Conservation (phyloP, 2,113 vertebrate species). For the Scatophagus argus region DNA sequence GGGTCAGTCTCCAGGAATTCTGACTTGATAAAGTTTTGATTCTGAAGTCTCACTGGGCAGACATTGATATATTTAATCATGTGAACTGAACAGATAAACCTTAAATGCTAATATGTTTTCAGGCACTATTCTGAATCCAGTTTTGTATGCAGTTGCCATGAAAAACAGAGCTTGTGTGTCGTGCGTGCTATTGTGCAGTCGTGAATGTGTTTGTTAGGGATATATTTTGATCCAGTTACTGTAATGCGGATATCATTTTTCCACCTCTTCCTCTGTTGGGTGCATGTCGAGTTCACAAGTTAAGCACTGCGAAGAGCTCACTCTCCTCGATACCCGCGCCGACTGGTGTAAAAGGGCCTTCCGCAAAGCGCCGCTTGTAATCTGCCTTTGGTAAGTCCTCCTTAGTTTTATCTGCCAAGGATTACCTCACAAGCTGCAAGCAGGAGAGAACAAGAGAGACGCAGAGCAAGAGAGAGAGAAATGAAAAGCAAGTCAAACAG, state of each 20-base stretch:
- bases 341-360: constrained; percentile 81
- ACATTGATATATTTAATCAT: constrained; percentile 7
- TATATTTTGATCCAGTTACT: constrained; percentile 76
- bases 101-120: not conserved
- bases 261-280: constrained; percentile 74
- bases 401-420: constrained; percentile 86
- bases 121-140: not conserved
- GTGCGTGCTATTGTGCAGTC: constrained; percentile 28
- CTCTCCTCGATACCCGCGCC: constrained; percentile 78
- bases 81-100: not conserved
- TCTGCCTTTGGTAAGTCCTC: constrained; percentile 86
- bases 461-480: constrained; percentile 68
- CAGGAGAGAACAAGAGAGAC: constrained; percentile 69
- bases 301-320: constrained; percentile 82
- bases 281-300: constrained; percentile 81
- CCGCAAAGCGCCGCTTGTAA: constrained; percentile 84
- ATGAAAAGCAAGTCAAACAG: constrained; percentile 76
- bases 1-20: not conserved
- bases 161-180: constrained; percentile 1
- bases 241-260: constrained; percentile 79
- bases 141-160: constrained; percentile 25
- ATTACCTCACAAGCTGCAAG: constrained; percentile 84
- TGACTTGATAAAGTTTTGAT: not conserved
- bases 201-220: constrained; percentile 53
- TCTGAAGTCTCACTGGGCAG: not conserved